Evolutionary conservation across 92 coral and sea anemone genomes (phyloP).

Genomic region (Virgularia gustaviana): DNA sequence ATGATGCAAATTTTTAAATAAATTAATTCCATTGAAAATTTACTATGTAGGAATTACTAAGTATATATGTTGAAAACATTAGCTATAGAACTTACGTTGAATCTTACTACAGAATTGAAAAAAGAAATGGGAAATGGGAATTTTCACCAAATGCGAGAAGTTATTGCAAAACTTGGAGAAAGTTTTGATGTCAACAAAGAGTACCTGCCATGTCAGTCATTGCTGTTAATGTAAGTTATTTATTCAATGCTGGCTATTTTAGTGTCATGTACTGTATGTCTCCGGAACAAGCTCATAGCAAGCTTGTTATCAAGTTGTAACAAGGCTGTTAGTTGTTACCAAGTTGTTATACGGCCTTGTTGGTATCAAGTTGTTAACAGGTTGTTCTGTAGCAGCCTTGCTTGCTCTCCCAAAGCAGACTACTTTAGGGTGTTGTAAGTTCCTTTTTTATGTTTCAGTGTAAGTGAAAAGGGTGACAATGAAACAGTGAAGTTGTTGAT

Average conservation of each 20-base stretch:
- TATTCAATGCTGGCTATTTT: too few species aligned
- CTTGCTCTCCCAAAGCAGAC: neutral
- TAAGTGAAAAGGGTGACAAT: constrained; percentile 71
- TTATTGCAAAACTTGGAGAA: constrained; percentile 43
- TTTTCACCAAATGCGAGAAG: constrained; percentile 59
- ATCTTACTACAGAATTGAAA: constrained; percentile 71
- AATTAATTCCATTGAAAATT: too few species aligned
- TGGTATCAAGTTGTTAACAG: too few species aligned
- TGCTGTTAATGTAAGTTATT: constrained; percentile 10
- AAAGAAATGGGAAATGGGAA: constrained; percentile 65
- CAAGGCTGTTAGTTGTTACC: too few species aligned
- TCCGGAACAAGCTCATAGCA: too few species aligned
- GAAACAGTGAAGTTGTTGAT: constrained; percentile 77
- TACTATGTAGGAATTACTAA: too few species aligned
- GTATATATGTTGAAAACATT: too few species aligned
- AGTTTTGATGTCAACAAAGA: constrained; percentile 10
- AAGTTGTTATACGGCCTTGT: too few species aligned
- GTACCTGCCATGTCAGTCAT: constrained; percentile 19
- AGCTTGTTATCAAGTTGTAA: too few species aligned
- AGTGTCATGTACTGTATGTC: too few species aligned
- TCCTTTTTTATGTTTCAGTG: constrained; percentile 56
- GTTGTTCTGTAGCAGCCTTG: neutral
- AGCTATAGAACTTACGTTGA: too few species aligned
- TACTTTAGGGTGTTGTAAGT: neutral
- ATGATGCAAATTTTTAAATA: too few species aligned